Conservation (phyloP, 2,113 vertebrate genomes). For the Aptenodytes forsteri region DNA sequence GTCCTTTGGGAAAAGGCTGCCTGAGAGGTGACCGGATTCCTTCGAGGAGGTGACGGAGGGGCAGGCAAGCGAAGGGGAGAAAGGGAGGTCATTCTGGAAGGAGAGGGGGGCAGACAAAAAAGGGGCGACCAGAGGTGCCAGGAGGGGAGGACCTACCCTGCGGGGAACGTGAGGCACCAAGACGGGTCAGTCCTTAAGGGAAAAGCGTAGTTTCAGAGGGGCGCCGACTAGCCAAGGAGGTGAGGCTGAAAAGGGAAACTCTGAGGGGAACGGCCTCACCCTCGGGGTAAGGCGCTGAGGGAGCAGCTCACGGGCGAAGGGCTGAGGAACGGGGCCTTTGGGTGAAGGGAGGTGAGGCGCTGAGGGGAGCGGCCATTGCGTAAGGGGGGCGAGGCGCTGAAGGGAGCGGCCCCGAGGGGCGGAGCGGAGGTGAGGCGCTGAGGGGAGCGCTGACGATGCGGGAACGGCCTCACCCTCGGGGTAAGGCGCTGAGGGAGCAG, state of each 20-base stretch:
- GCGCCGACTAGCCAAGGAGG: background rate
- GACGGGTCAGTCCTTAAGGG: background rate
- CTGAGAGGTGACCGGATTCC: background rate
- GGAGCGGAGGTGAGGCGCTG: background rate
- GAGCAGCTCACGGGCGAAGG: background rate
- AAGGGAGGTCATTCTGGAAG: background rate
- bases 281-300: background rate
- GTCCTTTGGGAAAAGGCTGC: background rate
- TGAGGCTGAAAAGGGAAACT: background rate
- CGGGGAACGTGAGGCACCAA: rapidly evolving
- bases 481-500: background rate
- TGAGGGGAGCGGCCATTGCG: background rate
- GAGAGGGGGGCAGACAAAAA: background rate
- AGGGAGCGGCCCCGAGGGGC: background rate
- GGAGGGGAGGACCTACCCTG: background rate
- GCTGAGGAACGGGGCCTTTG: background rate
- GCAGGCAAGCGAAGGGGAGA: background rate
- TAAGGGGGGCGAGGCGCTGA: background rate
- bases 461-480: background rate
- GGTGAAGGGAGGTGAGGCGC: background rate
- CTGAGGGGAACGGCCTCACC: background rate
- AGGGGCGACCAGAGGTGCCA: background rate
- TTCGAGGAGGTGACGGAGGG: rapidly evolving
- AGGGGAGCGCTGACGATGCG: too few relatives aligned
- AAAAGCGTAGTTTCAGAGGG: background rate